Evolutionary conservation across 2,113 vertebrate species (phyloP).

Genomic region (Tachysurus fulvidraco): DNA sequence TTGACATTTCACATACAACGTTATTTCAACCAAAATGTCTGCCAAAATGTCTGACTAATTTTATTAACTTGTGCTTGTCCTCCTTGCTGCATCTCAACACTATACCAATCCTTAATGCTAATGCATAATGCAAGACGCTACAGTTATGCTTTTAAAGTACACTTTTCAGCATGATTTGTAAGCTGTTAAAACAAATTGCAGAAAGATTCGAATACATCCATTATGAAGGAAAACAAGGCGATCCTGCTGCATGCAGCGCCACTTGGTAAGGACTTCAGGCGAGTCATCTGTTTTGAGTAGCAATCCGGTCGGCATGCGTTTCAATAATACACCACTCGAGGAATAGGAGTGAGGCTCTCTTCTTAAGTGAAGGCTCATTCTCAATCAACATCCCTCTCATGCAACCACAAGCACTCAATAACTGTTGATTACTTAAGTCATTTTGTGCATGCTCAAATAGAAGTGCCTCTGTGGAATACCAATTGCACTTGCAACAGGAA

Average conservation of each 20-base stretch:
- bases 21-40: background rate
- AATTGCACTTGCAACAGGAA: conserved; percentile 17
- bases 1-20: background rate
- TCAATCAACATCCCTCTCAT: conserved; percentile 57
- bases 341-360: conserved; percentile 37
- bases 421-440: conserved; percentile 56
- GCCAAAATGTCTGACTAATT: background rate
- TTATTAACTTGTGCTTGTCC: background rate
- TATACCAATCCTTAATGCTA: conserved; percentile 16
- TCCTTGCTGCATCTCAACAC: background rate
- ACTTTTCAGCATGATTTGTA: conserved; percentile 18
- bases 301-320: conserved; percentile 35
- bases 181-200: conserved; percentile 30
- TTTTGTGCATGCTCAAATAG: conserved; percentile 43
- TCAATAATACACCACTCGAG: conserved; percentile 49
- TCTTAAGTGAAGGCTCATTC: conserved; percentile 50
- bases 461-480: conserved; percentile 44
- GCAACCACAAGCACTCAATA: conserved; percentile 56
- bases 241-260: conserved; percentile 3
- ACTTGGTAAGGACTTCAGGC: conserved; percentile 40
- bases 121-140: conserved; percentile 32
- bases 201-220: conserved; percentile 29
- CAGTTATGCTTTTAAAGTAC: conserved; percentile 30
- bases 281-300: conserved; percentile 50
- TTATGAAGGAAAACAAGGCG: conserved; percentile 40